Evolutionary conservation across 2,888 invertebrate species (phyloP).

Genomic region (Heteromyza rotundicornis): DNA sequence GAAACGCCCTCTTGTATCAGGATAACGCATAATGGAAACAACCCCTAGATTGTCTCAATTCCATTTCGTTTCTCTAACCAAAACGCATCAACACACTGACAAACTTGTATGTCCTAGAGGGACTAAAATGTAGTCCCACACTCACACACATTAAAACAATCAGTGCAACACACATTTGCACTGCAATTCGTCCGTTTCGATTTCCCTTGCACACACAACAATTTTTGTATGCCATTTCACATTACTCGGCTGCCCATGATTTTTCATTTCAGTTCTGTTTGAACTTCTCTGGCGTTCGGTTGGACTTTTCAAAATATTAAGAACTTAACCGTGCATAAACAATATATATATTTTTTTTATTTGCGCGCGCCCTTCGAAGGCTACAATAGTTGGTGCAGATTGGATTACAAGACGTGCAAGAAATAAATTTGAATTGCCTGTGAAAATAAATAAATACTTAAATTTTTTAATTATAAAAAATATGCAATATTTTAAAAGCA

Average conservation of each 20-base stretch:
- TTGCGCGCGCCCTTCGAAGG: not conserved
- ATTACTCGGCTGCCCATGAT: not conserved
- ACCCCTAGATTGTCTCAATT: slow-evolving; percentile 39
- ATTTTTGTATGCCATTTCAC: not conserved
- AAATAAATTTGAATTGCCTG: too few species aligned
- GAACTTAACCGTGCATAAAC: not conserved
- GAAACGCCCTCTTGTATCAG: slow-evolving; percentile 37
- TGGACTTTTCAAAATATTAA: slow-evolving; percentile 14
- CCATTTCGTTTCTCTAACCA: slow-evolving; percentile 17
- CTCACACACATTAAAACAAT: not conserved
- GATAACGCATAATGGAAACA: slow-evolving; percentile 33
- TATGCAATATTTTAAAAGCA: not conserved
- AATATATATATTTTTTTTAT: not conserved
- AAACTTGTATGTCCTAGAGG: too few species aligned
- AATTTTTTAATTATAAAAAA: not conserved
- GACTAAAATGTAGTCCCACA: not conserved
- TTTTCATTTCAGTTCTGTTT: slow-evolving; percentile 33
- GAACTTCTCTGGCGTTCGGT: slow-evolving; percentile 34
- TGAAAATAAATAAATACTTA: not conserved
- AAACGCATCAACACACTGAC: not conserved
- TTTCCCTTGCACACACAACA: too few species aligned
- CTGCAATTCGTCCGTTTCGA: slow-evolving; percentile 36
- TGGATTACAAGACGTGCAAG: too few species aligned
- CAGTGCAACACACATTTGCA: slow-evolving; percentile 9
- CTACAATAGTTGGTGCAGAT: too few species aligned